Base-by-base conservation (phyloP, 2,888 invertebrate species). In the Sinotaia quadrata region DNA sequence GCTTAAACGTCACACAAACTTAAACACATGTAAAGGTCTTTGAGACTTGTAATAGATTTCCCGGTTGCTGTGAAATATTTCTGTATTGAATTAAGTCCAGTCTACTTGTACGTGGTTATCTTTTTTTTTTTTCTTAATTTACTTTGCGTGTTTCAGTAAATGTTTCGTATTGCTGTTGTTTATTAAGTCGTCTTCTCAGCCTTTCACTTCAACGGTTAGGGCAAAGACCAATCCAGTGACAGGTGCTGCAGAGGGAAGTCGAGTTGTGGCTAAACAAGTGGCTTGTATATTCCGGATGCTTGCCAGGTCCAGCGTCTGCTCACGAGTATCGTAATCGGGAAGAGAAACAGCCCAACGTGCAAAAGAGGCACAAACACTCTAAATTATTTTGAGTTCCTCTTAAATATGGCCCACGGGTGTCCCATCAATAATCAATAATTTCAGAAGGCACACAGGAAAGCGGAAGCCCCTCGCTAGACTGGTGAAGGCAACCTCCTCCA, bases 401-500 rank as follows among this genome's bases (percentile, higher is more conserved):
- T 62, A 12, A 34, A 49, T 56, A 34, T 62, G 61, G 33, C 41
- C 47, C 52, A n/a, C 29, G 33, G 59, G 59, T 47, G 34, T 24
- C 31, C 44, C 31, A 44, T 60, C 36, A 47, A 61, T 62, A 62
- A 71, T 71, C 70, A 36, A 67, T 67, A 51, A 31, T 21, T n/a
- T 15, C 29, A 31, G 44, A 36, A 62, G 37, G 47, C 68, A 37
- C 56, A 56, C 61, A 52, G 68, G 68, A 68, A 68, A 57, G 24
- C 54, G 67, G 56, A 68, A 68, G 68, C 68, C 68, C 62, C 47
- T 62, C 54, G 67, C 61, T 68, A 56, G n/a, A 68, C 54, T 27
- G 61, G 56, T 24, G 54, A 27, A 56, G 37, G 62, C 51, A 36
- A 49, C 57, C 62, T 56, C 67, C 62, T 56, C 67, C 61, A 62